These are phyloP conservation scores for Penaeus chinensis DNA, from an alignment of 1,140 invertebrate genomes.

Conservation along the genomic window DNA sequence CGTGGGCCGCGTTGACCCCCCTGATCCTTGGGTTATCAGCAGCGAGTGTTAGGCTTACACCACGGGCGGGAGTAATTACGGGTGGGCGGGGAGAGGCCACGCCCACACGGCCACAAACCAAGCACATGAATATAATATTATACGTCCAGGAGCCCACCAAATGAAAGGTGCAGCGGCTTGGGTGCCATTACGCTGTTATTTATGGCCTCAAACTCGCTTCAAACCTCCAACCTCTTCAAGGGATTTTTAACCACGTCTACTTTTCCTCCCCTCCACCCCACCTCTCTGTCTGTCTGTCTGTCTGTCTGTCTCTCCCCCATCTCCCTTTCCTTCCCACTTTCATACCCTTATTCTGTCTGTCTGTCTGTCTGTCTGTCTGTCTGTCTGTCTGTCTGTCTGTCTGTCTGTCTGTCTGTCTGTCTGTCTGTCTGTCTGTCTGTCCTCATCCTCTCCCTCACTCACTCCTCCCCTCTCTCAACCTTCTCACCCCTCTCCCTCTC, in stretches of 20 bases:
- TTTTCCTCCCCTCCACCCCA: too few relatives aligned
- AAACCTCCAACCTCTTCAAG: too few relatives aligned
- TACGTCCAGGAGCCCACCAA: conserved; percentile 8
- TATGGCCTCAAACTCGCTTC: conserved; percentile 8
- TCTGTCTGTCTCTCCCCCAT: background rate
- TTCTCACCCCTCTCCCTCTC: background rate
- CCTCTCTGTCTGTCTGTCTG: background rate
- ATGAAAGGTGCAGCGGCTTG: conserved; percentile 24
- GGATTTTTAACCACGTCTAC: too few relatives aligned
- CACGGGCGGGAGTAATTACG: too few relatives aligned
- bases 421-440: background rate
- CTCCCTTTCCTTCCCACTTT: background rate
- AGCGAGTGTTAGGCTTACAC: too few relatives aligned
- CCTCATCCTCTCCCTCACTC: background rate
- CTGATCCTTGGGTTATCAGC: too few relatives aligned
- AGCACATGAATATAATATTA: conserved; percentile 39
- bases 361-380: background rate
- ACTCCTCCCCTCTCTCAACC: background rate
- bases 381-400: background rate
- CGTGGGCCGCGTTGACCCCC: background rate
- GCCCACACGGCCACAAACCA: conserved; percentile 24
- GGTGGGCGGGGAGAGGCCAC: too few relatives aligned
- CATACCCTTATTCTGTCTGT: background rate
- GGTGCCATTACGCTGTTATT: conserved; percentile 30
- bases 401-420: background rate